A percentile compares a stretch with the other conserved stretches of the same genome.
Evolutionary conservation across 2,888 invertebrate species (phyloP).

Genomic region (Diarsia rubi): DNA sequence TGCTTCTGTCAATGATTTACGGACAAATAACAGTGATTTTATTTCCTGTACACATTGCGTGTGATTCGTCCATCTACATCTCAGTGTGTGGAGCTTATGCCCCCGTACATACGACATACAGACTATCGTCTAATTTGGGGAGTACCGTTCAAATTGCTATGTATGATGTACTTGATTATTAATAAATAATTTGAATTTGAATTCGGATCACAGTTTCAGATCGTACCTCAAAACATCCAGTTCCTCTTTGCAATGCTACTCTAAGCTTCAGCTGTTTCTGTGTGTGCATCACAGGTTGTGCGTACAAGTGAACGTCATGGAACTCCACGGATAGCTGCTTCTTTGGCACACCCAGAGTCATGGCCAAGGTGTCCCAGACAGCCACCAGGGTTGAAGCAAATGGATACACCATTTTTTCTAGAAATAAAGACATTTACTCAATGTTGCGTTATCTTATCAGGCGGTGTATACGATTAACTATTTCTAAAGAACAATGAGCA

Average conservation of each 20-base stretch:
- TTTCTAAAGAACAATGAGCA: not conserved
- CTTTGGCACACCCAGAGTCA: slow-evolving; percentile 88
- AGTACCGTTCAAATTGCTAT: too few relatives aligned
- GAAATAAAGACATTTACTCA: not conserved
- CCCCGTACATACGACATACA: too few relatives aligned
- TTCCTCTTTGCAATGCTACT: slow-evolving; percentile 91
- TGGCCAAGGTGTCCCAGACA: slow-evolving; percentile 93
- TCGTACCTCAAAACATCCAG: slow-evolving; percentile 90
- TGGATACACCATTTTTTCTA: slow-evolving; percentile 93
- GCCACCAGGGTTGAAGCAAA: slow-evolving; percentile 94
- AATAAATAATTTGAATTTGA: too few relatives aligned
- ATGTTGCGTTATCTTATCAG: not conserved
- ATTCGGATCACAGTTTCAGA: not conserved
- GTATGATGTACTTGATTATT: too few relatives aligned
- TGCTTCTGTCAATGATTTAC: too few relatives aligned
- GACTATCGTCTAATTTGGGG: too few relatives aligned
- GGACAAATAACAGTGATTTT: too few relatives aligned
- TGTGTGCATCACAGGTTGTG: slow-evolving; percentile 91
- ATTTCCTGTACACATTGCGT: too few relatives aligned
- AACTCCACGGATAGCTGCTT: slow-evolving; percentile 93
- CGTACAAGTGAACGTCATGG: slow-evolving; percentile 87
- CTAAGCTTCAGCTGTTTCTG: slow-evolving; percentile 89
- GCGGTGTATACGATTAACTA: not conserved
- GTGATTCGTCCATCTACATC: too few relatives aligned
- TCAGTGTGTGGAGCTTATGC: too few relatives aligned